Evolutionary conservation across 2,113 vertebrate genomes (phyloP).

Genomic region (Myodes glareolus): DNA sequence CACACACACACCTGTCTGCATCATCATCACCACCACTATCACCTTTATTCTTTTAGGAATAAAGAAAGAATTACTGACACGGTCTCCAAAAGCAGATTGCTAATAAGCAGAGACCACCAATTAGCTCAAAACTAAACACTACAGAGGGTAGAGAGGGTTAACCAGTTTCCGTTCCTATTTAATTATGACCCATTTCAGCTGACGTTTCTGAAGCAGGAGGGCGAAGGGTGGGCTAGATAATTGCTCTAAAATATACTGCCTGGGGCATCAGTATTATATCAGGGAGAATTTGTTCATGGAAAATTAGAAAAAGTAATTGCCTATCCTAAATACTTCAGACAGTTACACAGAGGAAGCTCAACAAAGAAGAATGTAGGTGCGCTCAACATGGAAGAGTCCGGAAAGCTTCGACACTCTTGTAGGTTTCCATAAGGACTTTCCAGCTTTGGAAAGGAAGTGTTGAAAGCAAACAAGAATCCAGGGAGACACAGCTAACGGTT

Average conservation of each 20-base stretch:
- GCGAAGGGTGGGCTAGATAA: constrained; percentile 64
- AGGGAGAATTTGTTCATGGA: constrained; percentile 32
- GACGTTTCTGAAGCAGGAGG: constrained; percentile 60
- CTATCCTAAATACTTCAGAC: neutral
- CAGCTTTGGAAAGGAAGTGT: neutral
- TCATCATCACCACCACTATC: neutral
- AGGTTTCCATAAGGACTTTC: neutral
- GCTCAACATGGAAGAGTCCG: neutral
- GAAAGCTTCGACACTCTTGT: neutral
- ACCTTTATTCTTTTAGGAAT: neutral
- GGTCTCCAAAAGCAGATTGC: constrained; percentile 12
- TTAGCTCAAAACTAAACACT: constrained; percentile 47
- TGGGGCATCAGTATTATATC: neutral
- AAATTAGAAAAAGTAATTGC: constrained; percentile 7
- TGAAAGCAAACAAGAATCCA: neutral
- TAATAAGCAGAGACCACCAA: constrained; percentile 42
- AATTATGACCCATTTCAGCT: constrained; percentile 66
- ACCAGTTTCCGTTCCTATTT: constrained; percentile 68
- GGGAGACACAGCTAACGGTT: neutral
- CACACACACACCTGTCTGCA: neutral
- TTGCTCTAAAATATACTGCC: constrained; percentile 66
- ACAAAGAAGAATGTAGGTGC: neutral
- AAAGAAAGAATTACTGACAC: neutral
- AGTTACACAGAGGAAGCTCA: neutral
- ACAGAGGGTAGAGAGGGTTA: constrained; percentile 25